These are phyloP conservation scores for Odontocolon sp. DNA, from an alignment of 2,888 invertebrate species.

Conservation along the genomic window DNA sequence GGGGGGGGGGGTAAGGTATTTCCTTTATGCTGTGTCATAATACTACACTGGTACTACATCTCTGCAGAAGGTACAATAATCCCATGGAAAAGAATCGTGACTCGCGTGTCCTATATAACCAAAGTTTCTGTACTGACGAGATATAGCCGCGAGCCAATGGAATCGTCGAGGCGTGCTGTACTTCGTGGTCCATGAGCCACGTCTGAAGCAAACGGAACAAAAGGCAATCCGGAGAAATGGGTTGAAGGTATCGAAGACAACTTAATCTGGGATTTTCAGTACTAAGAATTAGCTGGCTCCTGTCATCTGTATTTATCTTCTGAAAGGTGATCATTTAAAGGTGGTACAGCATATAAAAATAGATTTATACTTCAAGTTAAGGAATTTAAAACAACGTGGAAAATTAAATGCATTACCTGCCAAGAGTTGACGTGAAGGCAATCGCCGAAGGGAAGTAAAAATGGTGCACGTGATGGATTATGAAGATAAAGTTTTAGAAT, in stretches of 20 bases:
- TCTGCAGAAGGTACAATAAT: neutral
- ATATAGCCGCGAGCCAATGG: conserved; percentile 59
- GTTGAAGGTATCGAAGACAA: conserved; percentile 22
- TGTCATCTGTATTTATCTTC: no score
- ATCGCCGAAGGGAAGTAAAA: neutral
- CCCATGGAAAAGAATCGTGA: conserved; percentile 12
- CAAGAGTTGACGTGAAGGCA: neutral
- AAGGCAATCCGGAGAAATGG: conserved; percentile 41
- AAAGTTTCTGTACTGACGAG: conserved; percentile 32
- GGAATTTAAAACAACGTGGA: neutral
- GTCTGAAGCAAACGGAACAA: conserved; percentile 25
- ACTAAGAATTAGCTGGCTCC: no score
- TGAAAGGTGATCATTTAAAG: no score
- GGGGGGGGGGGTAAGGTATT: no score
- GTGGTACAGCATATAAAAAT: no score
- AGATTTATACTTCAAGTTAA: no score
- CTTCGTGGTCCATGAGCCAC: conserved; percentile 24
- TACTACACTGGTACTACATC: no score
- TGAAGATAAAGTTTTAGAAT: neutral
- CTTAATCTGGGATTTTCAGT: conserved; percentile 23
- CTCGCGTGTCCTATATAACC: conserved; percentile 26
- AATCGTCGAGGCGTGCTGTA: conserved; percentile 58
- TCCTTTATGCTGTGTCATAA: no score
- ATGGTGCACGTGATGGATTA: neutral
- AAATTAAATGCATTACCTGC: neutral